phyloP scores from a whole-genome alignment of 2,113 vertebrate genomes.

The Atractosteus spatula region DNA sequence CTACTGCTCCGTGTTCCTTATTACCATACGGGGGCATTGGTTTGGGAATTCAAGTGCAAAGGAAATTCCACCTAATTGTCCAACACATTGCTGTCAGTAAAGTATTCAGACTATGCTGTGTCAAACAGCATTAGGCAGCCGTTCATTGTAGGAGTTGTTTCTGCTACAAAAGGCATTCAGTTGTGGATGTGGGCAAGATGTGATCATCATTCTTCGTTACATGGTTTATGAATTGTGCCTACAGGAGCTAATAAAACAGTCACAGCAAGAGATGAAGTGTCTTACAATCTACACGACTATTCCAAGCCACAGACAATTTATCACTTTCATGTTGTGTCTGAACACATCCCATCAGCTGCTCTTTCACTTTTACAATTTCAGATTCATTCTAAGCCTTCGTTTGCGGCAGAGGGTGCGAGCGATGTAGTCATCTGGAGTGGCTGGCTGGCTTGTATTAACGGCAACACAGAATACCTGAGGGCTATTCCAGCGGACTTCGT shows the following conservation, averaged over 20 bases:
- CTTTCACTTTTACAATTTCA: constrained; percentile 36
- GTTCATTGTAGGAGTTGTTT: too few relatives aligned
- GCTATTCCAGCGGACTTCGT: constrained; percentile 71
- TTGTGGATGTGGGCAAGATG: too few relatives aligned
- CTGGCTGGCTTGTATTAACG: constrained; percentile 78
- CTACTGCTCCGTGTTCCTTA: too few relatives aligned
- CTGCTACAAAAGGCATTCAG: too few relatives aligned
- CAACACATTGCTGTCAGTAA: too few relatives aligned
- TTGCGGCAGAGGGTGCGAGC: constrained; percentile 46
- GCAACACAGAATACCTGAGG: constrained; percentile 64
- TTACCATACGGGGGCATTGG: too few relatives aligned
- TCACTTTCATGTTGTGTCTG: background rate
- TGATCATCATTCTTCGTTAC: background rate
- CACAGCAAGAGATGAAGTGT: background rate
- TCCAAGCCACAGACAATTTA: background rate
- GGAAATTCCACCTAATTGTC: too few relatives aligned
- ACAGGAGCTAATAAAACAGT: background rate
- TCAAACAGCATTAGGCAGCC: too few relatives aligned
- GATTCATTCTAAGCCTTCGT: constrained; percentile 62
- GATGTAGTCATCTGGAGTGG: constrained; percentile 78
- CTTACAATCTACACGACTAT: too few relatives aligned
- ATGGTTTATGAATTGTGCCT: background rate
- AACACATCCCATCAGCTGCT: too few relatives aligned
- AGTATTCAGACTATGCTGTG: too few relatives aligned
- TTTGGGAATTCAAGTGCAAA: too few relatives aligned